Conservation (phyloP, 2,888 invertebrate genomes). For the Diarsia brunnea region DNA sequence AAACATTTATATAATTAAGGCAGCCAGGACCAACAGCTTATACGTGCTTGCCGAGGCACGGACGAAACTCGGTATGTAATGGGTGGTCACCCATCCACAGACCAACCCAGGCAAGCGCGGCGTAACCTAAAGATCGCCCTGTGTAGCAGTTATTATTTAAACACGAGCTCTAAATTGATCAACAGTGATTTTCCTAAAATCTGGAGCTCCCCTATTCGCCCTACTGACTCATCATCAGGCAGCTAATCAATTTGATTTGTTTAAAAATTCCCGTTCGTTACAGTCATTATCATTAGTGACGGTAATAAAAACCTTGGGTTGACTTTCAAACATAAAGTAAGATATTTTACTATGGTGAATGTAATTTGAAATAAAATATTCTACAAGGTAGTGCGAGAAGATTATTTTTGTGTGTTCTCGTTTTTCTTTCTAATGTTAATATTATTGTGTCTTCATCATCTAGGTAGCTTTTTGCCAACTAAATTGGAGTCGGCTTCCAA, state of each 20-base stretch:
- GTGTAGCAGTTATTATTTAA: too few species aligned
- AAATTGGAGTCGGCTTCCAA: too few species aligned
- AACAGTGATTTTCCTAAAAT: constrained; percentile 54
- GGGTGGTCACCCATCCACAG: too few species aligned
- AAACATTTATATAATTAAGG: too few species aligned
- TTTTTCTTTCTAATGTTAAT: neutral
- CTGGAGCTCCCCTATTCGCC: constrained; percentile 65
- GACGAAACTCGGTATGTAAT: too few species aligned
- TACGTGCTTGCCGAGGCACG: too few species aligned
- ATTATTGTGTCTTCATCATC: neutral
- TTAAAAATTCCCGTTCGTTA: constrained; percentile 48
- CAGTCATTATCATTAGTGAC: constrained; percentile 57
- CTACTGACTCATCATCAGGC: constrained; percentile 54
- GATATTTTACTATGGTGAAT: neutral
- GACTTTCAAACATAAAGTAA: constrained; percentile 27
- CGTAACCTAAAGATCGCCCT: too few species aligned
- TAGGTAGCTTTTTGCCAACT: neutral
- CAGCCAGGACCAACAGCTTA: too few species aligned
- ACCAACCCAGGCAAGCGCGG: too few species aligned
- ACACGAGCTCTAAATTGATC: neutral
- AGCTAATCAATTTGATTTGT: constrained; percentile 62
- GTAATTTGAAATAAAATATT: neutral
- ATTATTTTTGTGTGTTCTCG: neutral
- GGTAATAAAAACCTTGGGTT: constrained; percentile 40
- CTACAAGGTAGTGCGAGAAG: neutral